These are phyloP conservation scores for Hydrozoanthus gracilis DNA, from an alignment of 92 coral and sea anemone species.

Conservation along the genomic window DNA sequence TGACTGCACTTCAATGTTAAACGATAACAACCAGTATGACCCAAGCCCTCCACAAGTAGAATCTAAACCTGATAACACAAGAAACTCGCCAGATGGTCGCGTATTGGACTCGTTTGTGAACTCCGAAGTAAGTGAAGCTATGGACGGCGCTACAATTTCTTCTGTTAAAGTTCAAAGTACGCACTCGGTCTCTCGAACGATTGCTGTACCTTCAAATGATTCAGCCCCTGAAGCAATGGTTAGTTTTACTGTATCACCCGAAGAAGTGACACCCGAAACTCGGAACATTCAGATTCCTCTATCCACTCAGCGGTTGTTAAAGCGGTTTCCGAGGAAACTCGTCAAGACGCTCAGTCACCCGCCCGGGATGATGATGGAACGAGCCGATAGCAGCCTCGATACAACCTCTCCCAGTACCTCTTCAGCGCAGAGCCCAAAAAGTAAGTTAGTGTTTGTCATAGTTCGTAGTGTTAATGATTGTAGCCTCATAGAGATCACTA, in stretches of 20 bases:
- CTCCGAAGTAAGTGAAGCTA: background rate
- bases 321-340: conserved; percentile 3
- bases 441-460: background rate
- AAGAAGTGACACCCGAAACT: background rate
- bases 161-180: background rate
- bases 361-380: background rate
- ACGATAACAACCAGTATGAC: background rate
- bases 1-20: background rate
- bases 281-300: background rate
- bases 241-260: background rate
- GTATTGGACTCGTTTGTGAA: background rate
- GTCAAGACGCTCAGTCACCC: conserved; percentile 20
- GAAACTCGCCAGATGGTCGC: background rate
- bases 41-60: background rate
- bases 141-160: background rate
- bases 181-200: background rate
- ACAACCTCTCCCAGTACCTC: background rate
- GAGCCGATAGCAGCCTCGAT: background rate
- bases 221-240: background rate
- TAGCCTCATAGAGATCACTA: too few relatives aligned
- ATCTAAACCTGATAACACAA: background rate
- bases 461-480: background rate
- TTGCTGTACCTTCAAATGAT: background rate
- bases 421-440: background rate
- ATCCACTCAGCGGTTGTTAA: background rate